phyloP scores from a whole-genome alignment of 2,888 invertebrate genomes.

The Nowickia ferox region DNA sequence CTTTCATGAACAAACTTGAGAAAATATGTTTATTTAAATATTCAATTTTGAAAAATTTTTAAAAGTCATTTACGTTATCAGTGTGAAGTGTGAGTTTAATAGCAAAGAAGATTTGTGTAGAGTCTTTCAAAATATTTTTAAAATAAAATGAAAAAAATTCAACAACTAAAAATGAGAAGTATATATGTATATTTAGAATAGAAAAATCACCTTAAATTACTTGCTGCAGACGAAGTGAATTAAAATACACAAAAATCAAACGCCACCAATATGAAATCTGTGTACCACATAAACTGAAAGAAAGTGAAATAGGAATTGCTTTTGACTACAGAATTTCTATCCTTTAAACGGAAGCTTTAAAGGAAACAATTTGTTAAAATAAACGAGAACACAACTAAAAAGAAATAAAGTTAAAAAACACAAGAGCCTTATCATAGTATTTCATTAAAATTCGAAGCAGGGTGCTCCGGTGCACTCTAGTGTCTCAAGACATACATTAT shows the following conservation, averaged over 20 bases:
- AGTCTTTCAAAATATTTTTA: background rate
- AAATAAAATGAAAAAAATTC: constrained; percentile 9
- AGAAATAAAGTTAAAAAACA: constrained; percentile 5
- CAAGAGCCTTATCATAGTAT: background rate
- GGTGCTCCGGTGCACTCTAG: background rate
- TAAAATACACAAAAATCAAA: constrained; percentile 59
- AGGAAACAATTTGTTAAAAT: constrained; percentile 68
- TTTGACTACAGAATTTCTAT: background rate
- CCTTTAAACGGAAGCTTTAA: constrained; percentile 22
- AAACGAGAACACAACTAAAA: constrained; percentile 39
- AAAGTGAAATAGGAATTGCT: background rate
- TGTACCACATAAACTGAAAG: background rate
- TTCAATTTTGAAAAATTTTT: too few species aligned
- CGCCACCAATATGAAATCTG: constrained; percentile 8
- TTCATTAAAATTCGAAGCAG: background rate
- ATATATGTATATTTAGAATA: background rate
- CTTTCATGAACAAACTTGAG: too few species aligned
- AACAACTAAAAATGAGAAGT: background rate
- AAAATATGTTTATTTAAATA: too few species aligned
- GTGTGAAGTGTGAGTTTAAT: too few species aligned
- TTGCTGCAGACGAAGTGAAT: constrained; percentile 32
- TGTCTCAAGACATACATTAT: constrained; percentile 17
- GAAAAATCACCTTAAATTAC: constrained; percentile 28
- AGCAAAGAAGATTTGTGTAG: too few species aligned
- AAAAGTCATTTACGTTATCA: too few species aligned